A percentile compares a stretch with the other conserved stretches of the same genome.
phyloP scores from a whole-genome alignment of 2,113 vertebrate species.

The Coptodon rendalli region DNA sequence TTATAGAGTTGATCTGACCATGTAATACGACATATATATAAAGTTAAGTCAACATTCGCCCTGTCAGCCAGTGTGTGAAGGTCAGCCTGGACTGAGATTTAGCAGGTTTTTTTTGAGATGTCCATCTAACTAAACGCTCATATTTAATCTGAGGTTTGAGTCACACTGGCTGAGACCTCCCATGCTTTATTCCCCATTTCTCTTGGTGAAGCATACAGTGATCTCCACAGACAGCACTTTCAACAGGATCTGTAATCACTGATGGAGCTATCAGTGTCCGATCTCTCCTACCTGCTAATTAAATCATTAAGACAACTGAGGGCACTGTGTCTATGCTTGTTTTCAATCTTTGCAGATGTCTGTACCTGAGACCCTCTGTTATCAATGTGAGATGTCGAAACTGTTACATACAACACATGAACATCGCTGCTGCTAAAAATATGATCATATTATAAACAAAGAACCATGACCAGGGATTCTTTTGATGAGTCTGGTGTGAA shows the following conservation, averaged over 20 bases:
- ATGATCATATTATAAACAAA: background rate
- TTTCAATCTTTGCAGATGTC: background rate
- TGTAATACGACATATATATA: fast-evolving
- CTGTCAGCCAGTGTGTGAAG: background rate
- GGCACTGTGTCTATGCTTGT: fast-evolving
- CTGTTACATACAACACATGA: background rate
- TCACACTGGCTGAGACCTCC: background rate
- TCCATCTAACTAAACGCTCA: background rate
- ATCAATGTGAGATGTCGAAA: background rate
- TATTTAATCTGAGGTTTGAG: background rate
- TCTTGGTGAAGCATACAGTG: no score
- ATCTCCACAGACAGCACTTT: background rate
- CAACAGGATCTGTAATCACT: background rate
- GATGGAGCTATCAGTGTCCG: background rate
- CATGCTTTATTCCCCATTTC: background rate
- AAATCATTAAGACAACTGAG: background rate
- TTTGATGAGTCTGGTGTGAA: background rate
- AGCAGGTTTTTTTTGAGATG: fast-evolving
- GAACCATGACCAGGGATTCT: fast-evolving
- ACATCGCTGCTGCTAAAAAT: background rate
- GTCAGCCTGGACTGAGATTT: background rate
- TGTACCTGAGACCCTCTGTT: background rate
- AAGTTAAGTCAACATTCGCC: fast-evolving
- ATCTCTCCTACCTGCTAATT: background rate
- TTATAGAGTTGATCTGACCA: background rate